Evolutionary conservation across 2,113 vertebrate genomes (phyloP).

Genomic region (Gadus chalcogrammus): DNA sequence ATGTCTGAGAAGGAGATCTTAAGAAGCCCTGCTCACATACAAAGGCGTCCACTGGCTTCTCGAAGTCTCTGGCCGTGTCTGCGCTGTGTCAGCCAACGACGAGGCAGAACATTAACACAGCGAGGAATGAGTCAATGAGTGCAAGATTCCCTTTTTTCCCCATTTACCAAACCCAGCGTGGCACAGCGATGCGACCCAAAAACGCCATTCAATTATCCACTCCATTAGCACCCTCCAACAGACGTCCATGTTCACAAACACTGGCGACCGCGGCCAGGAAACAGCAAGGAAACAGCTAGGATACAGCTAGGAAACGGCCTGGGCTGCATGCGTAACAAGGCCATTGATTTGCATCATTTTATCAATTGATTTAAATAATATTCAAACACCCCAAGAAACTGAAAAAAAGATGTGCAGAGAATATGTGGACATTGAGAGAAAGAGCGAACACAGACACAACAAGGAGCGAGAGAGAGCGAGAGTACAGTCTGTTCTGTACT

Average conservation of each 20-base stretch:
- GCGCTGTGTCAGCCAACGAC: background rate
- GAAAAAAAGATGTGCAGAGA: too few relatives aligned
- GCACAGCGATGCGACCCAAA: conserved; percentile 33
- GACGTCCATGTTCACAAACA: background rate
- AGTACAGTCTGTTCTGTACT: conserved; percentile 31
- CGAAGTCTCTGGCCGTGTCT: background rate
- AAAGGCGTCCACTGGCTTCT: background rate
- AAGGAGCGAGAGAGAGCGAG: background rate
- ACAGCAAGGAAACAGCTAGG: conserved; percentile 27
- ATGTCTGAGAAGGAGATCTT: too few relatives aligned
- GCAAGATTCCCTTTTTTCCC: background rate
- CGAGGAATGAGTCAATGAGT: background rate
- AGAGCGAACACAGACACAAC: background rate
- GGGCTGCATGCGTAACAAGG: background rate
- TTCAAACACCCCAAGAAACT: conserved; percentile 18
- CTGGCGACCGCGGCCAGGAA: conserved; percentile 10
- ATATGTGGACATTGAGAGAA: background rate
- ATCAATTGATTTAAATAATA: conserved; percentile 64
- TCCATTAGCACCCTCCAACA: conserved; percentile 42
- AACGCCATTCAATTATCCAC: conserved; percentile 54
- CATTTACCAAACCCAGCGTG: conserved; percentile 31
- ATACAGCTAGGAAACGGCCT: conserved; percentile 25
- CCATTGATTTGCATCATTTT: conserved; percentile 43
- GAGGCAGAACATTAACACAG: conserved; percentile 4
- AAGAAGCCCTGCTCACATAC: background rate